These are phyloP conservation scores for Cynaeus angustus DNA, from an alignment of 2,888 invertebrate genomes.

Conservation along the genomic window DNA sequence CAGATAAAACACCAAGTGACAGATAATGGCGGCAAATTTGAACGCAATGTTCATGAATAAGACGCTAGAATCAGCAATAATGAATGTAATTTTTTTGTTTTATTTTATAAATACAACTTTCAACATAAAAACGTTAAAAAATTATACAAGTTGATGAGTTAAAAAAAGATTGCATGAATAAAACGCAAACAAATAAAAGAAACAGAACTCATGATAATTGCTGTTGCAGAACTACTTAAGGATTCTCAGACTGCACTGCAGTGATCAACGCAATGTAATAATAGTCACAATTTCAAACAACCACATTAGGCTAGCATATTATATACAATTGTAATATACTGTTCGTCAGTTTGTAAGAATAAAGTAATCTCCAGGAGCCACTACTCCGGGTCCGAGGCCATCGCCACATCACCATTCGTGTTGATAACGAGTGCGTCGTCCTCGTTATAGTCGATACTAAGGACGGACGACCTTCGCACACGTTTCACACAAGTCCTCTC, in stretches of 20 bases:
- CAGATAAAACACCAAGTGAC: not conserved
- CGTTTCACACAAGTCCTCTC: slow-evolving; percentile 77
- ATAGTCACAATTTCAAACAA: slow-evolving; percentile 52
- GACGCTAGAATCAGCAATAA: slow-evolving; percentile 39
- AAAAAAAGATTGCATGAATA: slow-evolving; percentile 44
- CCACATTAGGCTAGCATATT: slow-evolving; percentile 56
- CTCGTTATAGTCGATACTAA: slow-evolving; percentile 84
- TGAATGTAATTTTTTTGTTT: slow-evolving; percentile 54
- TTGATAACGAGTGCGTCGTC: slow-evolving; percentile 83
- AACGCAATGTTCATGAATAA: not conserved
- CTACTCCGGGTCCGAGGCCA: slow-evolving; percentile 70
- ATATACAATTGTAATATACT: slow-evolving; percentile 61
- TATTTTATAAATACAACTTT: slow-evolving; percentile 56
- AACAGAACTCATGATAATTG: slow-evolving; percentile 11
- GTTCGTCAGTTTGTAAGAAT: slow-evolving; percentile 60
- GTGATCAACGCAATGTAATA: slow-evolving; percentile 50
- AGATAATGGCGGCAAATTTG: slow-evolving; percentile 5
- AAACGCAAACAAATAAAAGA: slow-evolving; percentile 40
- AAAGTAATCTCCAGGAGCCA: slow-evolving; percentile 28
- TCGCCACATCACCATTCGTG: slow-evolving; percentile 79
- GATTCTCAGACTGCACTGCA: slow-evolving; percentile 53
- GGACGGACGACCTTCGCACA: slow-evolving; percentile 81
- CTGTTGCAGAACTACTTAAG: slow-evolving; percentile 30
- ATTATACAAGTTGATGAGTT: slow-evolving; percentile 49
- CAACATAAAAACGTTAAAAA: slow-evolving; percentile 59